phyloP scores from a whole-genome alignment of 2,888 invertebrate genomes.

The Smittia sp. region DNA sequence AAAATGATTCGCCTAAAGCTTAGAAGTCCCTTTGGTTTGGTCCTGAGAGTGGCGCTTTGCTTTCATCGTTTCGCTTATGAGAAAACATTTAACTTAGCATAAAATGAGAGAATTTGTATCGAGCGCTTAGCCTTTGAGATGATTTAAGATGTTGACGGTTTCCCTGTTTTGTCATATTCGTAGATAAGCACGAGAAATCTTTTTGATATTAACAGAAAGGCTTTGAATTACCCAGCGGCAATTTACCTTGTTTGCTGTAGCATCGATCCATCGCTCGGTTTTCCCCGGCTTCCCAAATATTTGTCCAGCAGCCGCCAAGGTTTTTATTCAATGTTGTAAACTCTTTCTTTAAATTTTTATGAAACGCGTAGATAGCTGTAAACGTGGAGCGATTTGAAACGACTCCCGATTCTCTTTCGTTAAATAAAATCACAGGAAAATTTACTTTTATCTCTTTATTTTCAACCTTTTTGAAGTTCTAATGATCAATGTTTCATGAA shows the following conservation, averaged over 20 bases:
- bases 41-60: neutral
- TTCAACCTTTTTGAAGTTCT: neutral
- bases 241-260: neutral
- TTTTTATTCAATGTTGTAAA: slow-evolving; percentile 1
- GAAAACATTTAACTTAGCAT: neutral
- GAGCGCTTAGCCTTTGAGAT: neutral
- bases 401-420: neutral
- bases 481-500: slow-evolving; percentile 30
- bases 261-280: neutral
- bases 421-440: neutral
- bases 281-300: neutral
- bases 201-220: neutral
- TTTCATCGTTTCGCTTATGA: neutral
- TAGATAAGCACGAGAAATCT: neutral
- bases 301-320: too few relatives aligned
- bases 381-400: neutral
- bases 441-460: slow-evolving; percentile 1
- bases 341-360: neutral
- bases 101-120: neutral
- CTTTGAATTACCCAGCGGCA: neutral
- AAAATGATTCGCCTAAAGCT: neutral
- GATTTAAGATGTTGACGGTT: neutral
- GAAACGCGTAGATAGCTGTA: neutral
- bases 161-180: neutral
- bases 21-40: neutral